Evolutionary conservation across 2,888 invertebrate species (phyloP).

Genomic region (Brenthis daphne): DNA sequence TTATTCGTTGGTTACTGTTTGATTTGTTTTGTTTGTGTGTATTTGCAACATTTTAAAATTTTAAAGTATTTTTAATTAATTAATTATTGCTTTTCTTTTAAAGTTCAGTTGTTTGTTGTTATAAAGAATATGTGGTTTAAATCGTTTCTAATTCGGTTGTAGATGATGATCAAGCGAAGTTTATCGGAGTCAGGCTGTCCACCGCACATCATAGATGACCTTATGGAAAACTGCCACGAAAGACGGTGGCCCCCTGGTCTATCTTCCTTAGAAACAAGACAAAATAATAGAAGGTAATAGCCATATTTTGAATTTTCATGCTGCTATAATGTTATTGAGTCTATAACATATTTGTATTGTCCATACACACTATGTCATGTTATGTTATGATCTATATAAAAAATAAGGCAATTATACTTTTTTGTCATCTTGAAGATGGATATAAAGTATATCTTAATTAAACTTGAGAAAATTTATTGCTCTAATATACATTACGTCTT

Average conservation of each 20-base stretch:
- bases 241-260: conserved; percentile 96
- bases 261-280: conserved; percentile 95
- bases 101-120: no score
- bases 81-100: not conserved
- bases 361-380: no score
- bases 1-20: not conserved
- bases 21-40: not conserved
- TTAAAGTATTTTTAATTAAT: not conserved
- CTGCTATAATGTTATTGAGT: no score
- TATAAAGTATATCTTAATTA: not conserved
- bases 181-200: conserved; percentile 97
- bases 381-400: no score
- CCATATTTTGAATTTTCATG: no score
- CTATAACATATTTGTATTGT: no score
- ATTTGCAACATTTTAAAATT: no score
- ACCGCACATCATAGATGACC: conserved; percentile 94
- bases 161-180: conserved; percentile 96
- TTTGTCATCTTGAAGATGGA: no score
- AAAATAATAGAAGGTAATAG: conserved; percentile 91
- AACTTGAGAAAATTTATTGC: not conserved
- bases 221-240: conserved; percentile 99
- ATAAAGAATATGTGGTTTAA: conserved; percentile 2
- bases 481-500: not conserved
- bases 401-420: no score
- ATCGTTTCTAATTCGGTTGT: conserved; percentile 36